These are phyloP conservation scores for Nymphalis polychloros DNA, from an alignment of 2,888 invertebrate genomes.

Conservation along the genomic window DNA sequence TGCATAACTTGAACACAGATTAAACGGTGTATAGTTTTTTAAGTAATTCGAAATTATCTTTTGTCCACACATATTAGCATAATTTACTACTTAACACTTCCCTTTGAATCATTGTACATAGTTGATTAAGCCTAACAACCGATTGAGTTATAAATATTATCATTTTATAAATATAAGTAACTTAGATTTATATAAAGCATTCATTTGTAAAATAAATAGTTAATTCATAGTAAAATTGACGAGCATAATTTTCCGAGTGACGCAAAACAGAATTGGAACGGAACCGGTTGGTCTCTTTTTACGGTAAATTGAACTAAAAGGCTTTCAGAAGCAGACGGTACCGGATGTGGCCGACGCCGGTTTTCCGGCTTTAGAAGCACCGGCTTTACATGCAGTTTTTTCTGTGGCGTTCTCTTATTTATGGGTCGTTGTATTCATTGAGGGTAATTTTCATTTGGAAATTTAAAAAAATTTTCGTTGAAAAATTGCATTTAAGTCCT, in stretches of 20 bases:
- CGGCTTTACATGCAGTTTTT: slow-evolving; percentile 55
- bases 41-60: too few species aligned
- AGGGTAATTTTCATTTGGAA: slow-evolving; percentile 21
- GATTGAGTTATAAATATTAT: too few species aligned
- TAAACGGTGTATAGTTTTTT: too few species aligned
- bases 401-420: slow-evolving; percentile 54
- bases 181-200: neutral
- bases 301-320: slow-evolving; percentile 79
- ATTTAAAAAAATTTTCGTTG: neutral
- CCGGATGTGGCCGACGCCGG: slow-evolving; percentile 67
- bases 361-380: slow-evolving; percentile 64
- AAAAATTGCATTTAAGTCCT: slow-evolving; percentile 2
- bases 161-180: too few species aligned
- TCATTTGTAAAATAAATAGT: neutral
- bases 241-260: slow-evolving; percentile 59
- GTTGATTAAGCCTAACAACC: too few species aligned
- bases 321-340: slow-evolving; percentile 68
- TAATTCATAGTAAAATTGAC: slow-evolving; percentile 33
- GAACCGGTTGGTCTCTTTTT: slow-evolving; percentile 59
- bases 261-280: slow-evolving; percentile 56
- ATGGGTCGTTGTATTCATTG: slow-evolving; percentile 39
- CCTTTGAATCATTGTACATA: too few species aligned
- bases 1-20: too few species aligned
- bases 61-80: too few species aligned
- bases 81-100: too few species aligned